Conservation (phyloP, 1,140 invertebrate genomes). For the Globodera ellingtonae region DNA sequence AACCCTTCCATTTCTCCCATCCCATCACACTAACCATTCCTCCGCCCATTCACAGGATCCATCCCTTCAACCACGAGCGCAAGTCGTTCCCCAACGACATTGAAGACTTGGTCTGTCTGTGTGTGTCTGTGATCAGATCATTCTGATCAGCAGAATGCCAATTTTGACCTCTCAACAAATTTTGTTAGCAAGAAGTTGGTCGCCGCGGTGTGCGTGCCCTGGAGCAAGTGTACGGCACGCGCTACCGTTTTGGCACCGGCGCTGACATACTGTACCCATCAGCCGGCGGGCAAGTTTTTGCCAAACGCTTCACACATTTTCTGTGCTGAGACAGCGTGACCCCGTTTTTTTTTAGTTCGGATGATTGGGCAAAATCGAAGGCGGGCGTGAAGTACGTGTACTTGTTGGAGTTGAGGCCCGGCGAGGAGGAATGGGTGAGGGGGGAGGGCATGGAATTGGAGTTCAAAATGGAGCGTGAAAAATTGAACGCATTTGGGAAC, state of each 20-base stretch:
- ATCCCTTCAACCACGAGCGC: slow-evolving; percentile 61
- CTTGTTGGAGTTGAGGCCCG: slow-evolving; percentile 66
- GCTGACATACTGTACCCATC: slow-evolving; percentile 66
- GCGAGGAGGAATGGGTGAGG: slow-evolving; percentile 61
- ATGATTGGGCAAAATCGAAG: slow-evolving; percentile 67
- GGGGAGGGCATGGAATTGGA: neutral
- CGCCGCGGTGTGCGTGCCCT: slow-evolving; percentile 56
- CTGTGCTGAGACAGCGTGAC: neutral
- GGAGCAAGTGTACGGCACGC: slow-evolving; percentile 60
- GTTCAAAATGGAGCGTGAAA: neutral
- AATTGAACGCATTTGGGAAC: too few species aligned
- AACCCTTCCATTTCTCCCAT: too few species aligned
- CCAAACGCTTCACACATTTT: neutral
- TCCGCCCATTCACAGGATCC: slow-evolving; percentile 53
- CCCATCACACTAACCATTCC: too few species aligned
- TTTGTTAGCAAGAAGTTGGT: slow-evolving; percentile 54
- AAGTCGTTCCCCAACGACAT: slow-evolving; percentile 59
- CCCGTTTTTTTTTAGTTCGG: slow-evolving; percentile 39
- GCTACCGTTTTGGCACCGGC: slow-evolving; percentile 63
- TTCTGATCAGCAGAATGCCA: neutral
- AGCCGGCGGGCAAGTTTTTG: slow-evolving; percentile 57
- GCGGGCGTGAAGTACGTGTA: slow-evolving; percentile 66
- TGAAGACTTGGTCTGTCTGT: slow-evolving; percentile 53
- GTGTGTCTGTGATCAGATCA: neutral
- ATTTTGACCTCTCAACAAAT: neutral